Evolutionary conservation across 2,888 invertebrate genomes (phyloP), one percentile per base, ranked within the genome.

Genomic region (Leistus spinibarbis): DNA sequence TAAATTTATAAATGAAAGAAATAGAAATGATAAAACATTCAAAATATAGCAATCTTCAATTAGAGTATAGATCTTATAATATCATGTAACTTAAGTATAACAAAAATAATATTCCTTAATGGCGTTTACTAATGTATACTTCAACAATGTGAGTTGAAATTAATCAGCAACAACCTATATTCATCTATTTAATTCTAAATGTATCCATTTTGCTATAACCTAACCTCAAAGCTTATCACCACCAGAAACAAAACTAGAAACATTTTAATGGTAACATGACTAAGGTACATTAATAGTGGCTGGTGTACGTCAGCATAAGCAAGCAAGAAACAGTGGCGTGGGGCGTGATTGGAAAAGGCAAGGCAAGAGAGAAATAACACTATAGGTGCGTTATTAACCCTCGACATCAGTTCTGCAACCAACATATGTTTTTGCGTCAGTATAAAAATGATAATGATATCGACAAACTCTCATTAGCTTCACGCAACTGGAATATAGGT

Each of bases 371-470:
- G 13, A 40, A 10, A 13, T 4, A 40, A 40, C 7, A 54, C 67
- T 23, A n/a, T 27, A 68, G 27, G 60, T 62, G 69, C 62, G 60
- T 62, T 62, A 69, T 69, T 63, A 70, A 57, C 62, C 70, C 70
- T 40, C 63, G 7, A 53, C 53, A 20, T 40, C 66, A 17, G 53
- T 40, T 70, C 70, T 70, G 63, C 63, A 70, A 7, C 70, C 53
- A 70, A 70, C 63, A 70, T 63, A 54, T 70, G 70, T 72, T 72
- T 72, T 72, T 72, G 56, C 65, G 57, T 72, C 71, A 71, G 65
- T 65, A 65, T 72, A 72, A 72, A 72, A 72, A 72, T 72, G 72
- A 65, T 72, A 72, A 72, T 72, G 65, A 72, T 57, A 65, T 72
- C 72, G 54, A 66, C 65, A 70, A n/a, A 62, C 70, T 20, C 62